A percentile compares a stretch with the other conserved stretches of the same genome.
phyloP scores from a whole-genome alignment of 1,140 invertebrate species.

The Neelides sp. region DNA sequence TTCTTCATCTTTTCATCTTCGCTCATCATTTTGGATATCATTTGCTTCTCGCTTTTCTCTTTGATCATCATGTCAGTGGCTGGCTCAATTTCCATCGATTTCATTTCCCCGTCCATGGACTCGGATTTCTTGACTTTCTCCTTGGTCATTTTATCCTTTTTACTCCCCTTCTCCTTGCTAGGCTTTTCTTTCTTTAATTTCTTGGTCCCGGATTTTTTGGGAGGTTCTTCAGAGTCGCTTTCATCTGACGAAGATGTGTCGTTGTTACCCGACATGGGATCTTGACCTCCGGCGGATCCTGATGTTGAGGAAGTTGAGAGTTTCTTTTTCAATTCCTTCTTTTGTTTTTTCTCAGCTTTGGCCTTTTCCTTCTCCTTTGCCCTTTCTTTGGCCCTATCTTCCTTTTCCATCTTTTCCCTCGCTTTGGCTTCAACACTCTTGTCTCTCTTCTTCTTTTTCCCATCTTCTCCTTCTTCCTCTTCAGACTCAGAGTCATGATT shows the following conservation, averaged over 20 bases:
- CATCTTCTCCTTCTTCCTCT: background rate
- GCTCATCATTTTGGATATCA: slow-evolving; percentile 30
- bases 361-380: slow-evolving; percentile 14
- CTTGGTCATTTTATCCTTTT: slow-evolving; percentile 1
- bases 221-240: slow-evolving; percentile 15
- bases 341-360: slow-evolving; percentile 24
- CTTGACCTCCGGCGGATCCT: background rate
- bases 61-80: slow-evolving; percentile 51
- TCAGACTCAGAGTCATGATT: background rate
- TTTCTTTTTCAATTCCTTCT: slow-evolving; percentile 9
- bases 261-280: background rate
- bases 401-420: slow-evolving; percentile 15
- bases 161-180: slow-evolving; percentile 6
- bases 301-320: background rate
- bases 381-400: slow-evolving; percentile 12
- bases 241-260: background rate
- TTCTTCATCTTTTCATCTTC: slow-evolving; percentile 4
- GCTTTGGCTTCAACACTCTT: slow-evolving; percentile 13
- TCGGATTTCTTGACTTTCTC: no score
- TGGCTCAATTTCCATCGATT: slow-evolving; percentile 55
- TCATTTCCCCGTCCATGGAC: slow-evolving; percentile 43
- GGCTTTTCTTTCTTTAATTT: background rate
- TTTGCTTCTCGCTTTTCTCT: slow-evolving; percentile 42
- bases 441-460: slow-evolving; percentile 12
- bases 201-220: slow-evolving; percentile 3